Percentiles rank a stretch among this genome's conserved stretches.
Conservation (phyloP, 2,113 vertebrate species). For the Hipposideros armiger region DNA sequence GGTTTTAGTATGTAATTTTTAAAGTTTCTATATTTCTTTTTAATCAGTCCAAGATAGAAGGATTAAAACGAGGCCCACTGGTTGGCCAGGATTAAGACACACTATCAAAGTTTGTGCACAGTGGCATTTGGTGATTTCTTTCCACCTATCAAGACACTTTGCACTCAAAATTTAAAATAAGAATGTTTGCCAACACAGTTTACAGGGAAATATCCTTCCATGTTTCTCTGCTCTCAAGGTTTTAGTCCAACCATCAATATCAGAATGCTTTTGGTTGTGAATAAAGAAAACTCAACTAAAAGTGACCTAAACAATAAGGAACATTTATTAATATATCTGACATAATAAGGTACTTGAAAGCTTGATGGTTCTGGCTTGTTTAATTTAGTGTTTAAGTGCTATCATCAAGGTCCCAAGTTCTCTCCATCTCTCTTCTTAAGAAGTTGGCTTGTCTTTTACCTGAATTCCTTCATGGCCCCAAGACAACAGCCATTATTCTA, state of each 20-base stretch:
- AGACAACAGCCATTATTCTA: neutral
- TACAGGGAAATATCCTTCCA: neutral
- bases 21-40: conserved; percentile 3
- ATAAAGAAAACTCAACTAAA: conserved; percentile 40
- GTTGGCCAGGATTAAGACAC: neutral
- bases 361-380: neutral
- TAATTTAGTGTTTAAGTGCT: conserved; percentile 35
- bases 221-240: neutral
- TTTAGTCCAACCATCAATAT: neutral
- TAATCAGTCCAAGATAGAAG: neutral
- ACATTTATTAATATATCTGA: neutral
- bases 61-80: neutral
- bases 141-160: neutral
- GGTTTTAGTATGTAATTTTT: neutral
- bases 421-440: neutral
- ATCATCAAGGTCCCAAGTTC: neutral
- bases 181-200: conserved; percentile 5
- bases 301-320: neutral
- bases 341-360: neutral
- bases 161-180: conserved; percentile 23
- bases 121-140: neutral
- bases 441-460: neutral
- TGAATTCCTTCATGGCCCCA: neutral
- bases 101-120: neutral
- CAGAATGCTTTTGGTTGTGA: conserved; percentile 18